Evolutionary conservation across 1,140 invertebrate genomes (phyloP), one percentile per base, ranked within the genome.

Genomic region (Physella acuta): DNA sequence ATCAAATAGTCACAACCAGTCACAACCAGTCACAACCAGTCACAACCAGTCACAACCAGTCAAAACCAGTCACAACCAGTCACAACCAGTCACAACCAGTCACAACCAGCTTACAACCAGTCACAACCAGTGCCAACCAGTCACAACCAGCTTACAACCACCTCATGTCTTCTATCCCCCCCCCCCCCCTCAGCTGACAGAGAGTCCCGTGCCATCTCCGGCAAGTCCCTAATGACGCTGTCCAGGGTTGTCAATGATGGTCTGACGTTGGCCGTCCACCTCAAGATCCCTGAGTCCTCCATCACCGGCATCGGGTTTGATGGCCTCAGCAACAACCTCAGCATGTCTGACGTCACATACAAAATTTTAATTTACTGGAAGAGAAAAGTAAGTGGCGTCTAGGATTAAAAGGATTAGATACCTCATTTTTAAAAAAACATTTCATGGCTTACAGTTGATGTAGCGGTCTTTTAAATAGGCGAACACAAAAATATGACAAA

Each of bases 291-390:
- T 2, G 84, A 85, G 61, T 81, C 79, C 55, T 79, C 80, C 20
- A 83, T 85, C 33, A 84, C 83, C 0, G 83, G 84, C 16, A 79
- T 85, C 11, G 84, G 81, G 17, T 85, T 84, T 64, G 84, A 85
- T 74, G 82, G 82, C 24, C 78, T 85, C 44, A 78, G 81, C 20
- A 82, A 81, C 66, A 81, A 80, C 33, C 74, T 79, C 0, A 77
- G 70, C 52, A 80, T 84, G 75, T 70, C 75, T 0, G 82, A 84
- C 60, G 81, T 85, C 16, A 82, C 81, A 3, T 85, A 85, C 74
- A 82, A 79, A 65, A 84, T 85, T 30, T 72, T 85, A 33, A 73
- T 85, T 0, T 76, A 80, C 70, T 85, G 83, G 83, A 85, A 85
- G 62, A 73, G 83, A 16, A 73, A 76, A 39, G 68, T 73, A 51